phyloP scores from a whole-genome alignment of 2,113 vertebrate genomes.

The Percina caprodes region DNA sequence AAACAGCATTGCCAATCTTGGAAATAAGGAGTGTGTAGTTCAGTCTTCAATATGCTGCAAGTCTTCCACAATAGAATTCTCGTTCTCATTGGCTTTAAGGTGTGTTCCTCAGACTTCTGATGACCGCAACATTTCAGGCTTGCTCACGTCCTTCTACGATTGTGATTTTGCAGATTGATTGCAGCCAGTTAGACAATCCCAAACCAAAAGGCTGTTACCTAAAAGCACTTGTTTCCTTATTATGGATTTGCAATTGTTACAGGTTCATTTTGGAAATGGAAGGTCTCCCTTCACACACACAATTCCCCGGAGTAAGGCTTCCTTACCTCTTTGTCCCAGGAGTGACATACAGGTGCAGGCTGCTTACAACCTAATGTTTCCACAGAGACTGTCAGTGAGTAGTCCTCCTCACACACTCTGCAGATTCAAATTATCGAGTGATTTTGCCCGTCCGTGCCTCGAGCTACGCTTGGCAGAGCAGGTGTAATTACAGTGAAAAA shows the following conservation, averaged over 20 bases:
- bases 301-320: conserved; percentile 59
- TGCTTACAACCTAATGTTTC: conserved; percentile 84
- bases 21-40: conserved; percentile 1
- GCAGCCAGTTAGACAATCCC: conserved; percentile 9
- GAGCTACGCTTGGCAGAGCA: conserved; percentile 79
- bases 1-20: conserved; percentile 16
- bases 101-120: conserved; percentile 15
- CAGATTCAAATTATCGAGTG: conserved; percentile 79
- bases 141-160: background rate
- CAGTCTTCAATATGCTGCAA: background rate
- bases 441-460: conserved; percentile 73
- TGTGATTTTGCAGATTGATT: conserved; percentile 19
- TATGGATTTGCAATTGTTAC: conserved; percentile 49
- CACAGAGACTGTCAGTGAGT: conserved; percentile 83
- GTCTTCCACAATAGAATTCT: background rate
- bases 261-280: conserved; percentile 57
- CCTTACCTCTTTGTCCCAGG: conserved; percentile 58
- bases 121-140: background rate
- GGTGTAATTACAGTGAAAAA: conserved; percentile 76
- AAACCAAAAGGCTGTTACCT: conserved; percentile 8
- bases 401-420: conserved; percentile 78
- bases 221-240: conserved; percentile 19
- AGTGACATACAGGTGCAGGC: conserved; percentile 67
- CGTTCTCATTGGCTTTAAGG: background rate
- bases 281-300: conserved; percentile 40